phyloP scores from a whole-genome alignment of 2,113 vertebrate genomes.

The Beaufortia kweichowensis region DNA sequence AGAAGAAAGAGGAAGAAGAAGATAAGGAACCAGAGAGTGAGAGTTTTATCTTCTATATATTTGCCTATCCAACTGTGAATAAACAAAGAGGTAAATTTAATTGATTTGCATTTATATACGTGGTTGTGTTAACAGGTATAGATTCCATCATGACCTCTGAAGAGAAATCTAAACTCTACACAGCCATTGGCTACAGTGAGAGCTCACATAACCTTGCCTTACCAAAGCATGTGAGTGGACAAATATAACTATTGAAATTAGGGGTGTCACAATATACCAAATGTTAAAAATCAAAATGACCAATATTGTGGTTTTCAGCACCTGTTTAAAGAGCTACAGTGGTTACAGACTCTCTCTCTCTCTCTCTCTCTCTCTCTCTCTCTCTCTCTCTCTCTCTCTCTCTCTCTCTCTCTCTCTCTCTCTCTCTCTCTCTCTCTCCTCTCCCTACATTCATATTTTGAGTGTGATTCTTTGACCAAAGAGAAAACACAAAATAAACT shows the following conservation, averaged over 20 bases:
- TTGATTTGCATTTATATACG: neutral
- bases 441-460: no score
- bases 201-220: slow-evolving; percentile 82
- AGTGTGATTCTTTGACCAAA: no score
- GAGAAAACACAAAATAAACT: no score
- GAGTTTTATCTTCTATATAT: slow-evolving; percentile 17
- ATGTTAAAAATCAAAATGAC: no score
- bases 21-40: slow-evolving; percentile 74
- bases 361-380: no score
- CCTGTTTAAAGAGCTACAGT: no score
- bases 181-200: slow-evolving; percentile 95
- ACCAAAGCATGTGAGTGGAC: slow-evolving; percentile 69
- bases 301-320: no score
- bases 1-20: slow-evolving; percentile 82
- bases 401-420: no score
- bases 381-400: no score
- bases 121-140: slow-evolving; percentile 71
- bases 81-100: neutral
- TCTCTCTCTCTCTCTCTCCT: no score
- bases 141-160: slow-evolving; percentile 89
- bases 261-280: no score
- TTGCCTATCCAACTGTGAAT: neutral
- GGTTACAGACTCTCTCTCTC: no score
- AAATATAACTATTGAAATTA: neutral
- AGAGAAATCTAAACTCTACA: slow-evolving; percentile 93